Evolutionary conservation across 2,888 invertebrate species (phyloP), one percentile per base, ranked within the genome.

Genomic region (Abrostola tripartita): DNA sequence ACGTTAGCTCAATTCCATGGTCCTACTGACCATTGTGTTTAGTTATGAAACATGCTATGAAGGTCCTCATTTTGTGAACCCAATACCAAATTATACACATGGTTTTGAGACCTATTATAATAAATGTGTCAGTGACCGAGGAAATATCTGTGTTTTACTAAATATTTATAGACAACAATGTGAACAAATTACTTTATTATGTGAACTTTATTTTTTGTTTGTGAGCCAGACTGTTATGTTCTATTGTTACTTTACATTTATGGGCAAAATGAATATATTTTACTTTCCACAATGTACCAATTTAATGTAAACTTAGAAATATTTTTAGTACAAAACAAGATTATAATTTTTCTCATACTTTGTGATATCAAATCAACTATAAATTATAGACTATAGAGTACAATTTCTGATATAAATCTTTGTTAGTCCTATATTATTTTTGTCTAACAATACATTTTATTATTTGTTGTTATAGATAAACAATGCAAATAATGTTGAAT

Each of bases 311-410:
- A 5, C 44, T 10, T 24, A 9, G 44, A 5, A 9, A 9, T 4
- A 5, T 11, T 9, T n/a, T 50, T 56, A 59, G 56, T 57, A 71
- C 74, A 74, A 63, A 42, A 68, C 11, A 66, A 53, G 37, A 41
- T 58, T 44, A 24, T 52, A 49, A 10, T 62, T 12, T 47, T 69
- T 24, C 24, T 24, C 24, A 24, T 24, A 59, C 49, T 62, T 52
- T 60, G 60, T 73, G 55, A 65, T 61, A 70, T 55, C 51, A 58
- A 69, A 61, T 69, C 40, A 58, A 69, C 47, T 57, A 58, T 49
- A n/a, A 44, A 54, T 40, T 11, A 11, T 49, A 49, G n/a, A n/a
- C n/a, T n/a, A n/a, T n/a, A n/a, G n/a, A n/a, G 42, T 52, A 61
- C 50, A 61, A 53, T 52, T 55, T 14, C 8, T 11, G 42, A 47